phyloP scores from a whole-genome alignment of 1,140 invertebrate species.

The Akabosia matsudoensis region DNA sequence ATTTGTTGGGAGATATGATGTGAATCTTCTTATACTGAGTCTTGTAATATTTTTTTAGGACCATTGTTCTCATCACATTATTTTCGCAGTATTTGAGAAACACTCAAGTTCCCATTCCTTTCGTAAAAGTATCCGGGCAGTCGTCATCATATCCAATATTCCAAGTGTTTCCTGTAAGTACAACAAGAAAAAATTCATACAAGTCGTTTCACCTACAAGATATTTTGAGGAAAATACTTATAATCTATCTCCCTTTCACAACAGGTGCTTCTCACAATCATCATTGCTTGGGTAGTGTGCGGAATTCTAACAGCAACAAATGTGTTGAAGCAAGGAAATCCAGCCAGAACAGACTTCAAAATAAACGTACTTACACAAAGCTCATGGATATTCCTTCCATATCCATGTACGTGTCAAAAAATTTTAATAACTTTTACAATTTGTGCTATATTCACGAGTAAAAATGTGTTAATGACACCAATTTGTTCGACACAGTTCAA shows the following conservation, averaged over 20 bases:
- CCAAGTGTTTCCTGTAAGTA: conserved; percentile 76
- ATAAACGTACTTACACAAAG: conserved; percentile 67
- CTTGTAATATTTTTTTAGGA: conserved; percentile 72
- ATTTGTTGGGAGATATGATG: too few relatives aligned
- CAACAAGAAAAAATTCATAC: background rate
- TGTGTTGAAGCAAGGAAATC: conserved; percentile 64
- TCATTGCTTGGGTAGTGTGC: conserved; percentile 75
- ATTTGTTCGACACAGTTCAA: conserved; percentile 19
- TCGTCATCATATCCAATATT: conserved; percentile 68
- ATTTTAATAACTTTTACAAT: background rate
- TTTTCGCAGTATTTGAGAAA: conserved; percentile 77
- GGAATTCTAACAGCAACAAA: conserved; percentile 67
- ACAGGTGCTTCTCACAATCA: conserved; percentile 75
- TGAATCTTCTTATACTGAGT: too few relatives aligned
- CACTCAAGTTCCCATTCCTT: conserved; percentile 61
- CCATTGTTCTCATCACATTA: conserved; percentile 71
- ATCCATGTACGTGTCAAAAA: conserved; percentile 53
- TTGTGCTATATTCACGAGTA: too few relatives aligned
- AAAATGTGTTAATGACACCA: background rate
- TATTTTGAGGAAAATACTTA: too few relatives aligned
- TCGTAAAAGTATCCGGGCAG: conserved; percentile 58
- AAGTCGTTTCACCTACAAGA: too few relatives aligned
- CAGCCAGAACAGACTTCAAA: conserved; percentile 74
- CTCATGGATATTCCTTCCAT: conserved; percentile 71
- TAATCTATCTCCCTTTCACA: background rate